phyloP scores from a whole-genome alignment of 2,113 vertebrate genomes.

The Ophiodon elongatus region DNA sequence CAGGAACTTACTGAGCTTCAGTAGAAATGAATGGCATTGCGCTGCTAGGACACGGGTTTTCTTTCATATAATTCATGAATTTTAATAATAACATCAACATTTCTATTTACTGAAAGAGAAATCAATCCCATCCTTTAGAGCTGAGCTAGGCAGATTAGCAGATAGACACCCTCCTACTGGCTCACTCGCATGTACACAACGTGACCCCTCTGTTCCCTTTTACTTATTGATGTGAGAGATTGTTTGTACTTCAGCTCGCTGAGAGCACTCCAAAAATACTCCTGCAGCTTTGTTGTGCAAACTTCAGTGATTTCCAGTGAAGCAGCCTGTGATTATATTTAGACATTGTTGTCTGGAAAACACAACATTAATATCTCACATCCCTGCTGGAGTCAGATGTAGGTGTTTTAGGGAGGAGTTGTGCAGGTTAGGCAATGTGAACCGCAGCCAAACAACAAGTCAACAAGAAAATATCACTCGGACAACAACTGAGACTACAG shows the following conservation, averaged over 20 bases:
- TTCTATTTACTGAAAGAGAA: background rate
- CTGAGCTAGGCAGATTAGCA: background rate
- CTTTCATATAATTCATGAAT: background rate
- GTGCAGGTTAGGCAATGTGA: background rate
- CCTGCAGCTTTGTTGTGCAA: slow-evolving; percentile 27
- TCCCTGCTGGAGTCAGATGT: background rate
- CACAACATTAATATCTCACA: background rate
- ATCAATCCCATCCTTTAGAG: slow-evolving; percentile 1
- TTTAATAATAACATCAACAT: background rate
- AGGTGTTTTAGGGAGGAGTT: background rate
- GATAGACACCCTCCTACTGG: background rate
- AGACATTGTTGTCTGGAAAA: slow-evolving; percentile 20
- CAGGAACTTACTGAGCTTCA: background rate
- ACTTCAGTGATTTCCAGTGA: slow-evolving; percentile 4
- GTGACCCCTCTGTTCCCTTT: slow-evolving; percentile 40
- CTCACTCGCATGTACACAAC: slow-evolving; percentile 8
- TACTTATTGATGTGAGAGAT: slow-evolving; percentile 69
- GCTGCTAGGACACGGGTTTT: background rate
- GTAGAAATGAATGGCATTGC: background rate
- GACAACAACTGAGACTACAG: background rate
- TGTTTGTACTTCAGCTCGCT: slow-evolving; percentile 31
- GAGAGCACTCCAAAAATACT: slow-evolving; percentile 59
- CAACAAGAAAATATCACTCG: background rate
- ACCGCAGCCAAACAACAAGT: slow-evolving; percentile 5
- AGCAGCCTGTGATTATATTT: slow-evolving; percentile 43